Conservation (phyloP, 2,888 invertebrate species). For the Temnothorax unifasciatus region DNA sequence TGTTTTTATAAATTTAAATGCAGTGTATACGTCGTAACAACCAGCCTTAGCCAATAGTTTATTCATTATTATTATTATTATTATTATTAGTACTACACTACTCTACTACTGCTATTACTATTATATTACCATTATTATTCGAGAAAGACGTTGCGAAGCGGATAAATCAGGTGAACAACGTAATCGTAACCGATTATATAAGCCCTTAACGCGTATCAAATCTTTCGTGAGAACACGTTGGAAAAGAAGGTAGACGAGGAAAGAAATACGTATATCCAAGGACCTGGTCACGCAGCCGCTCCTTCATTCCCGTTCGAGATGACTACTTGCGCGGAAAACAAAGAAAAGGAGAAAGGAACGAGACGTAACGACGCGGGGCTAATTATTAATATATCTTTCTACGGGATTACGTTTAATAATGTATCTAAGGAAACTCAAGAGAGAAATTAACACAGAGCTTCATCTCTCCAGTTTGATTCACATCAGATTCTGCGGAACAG, state of each 20-base stretch:
- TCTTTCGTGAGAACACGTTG: constrained; percentile 54
- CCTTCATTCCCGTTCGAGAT: constrained; percentile 34
- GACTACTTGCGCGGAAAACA: constrained; percentile 50
- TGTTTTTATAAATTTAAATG: constrained; percentile 79
- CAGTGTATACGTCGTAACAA: constrained; percentile 73
- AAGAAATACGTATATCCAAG: constrained; percentile 36
- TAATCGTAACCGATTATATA: constrained; percentile 62
- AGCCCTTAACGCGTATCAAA: constrained; percentile 58
- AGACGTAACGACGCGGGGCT: constrained; percentile 56
- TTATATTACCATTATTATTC: constrained; percentile 46
- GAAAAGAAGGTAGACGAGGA: constrained; percentile 17
- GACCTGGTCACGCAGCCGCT: constrained; percentile 33
- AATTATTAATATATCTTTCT: constrained; percentile 63
- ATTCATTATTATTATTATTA: constrained; percentile 48
- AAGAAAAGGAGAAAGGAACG: constrained; percentile 60
- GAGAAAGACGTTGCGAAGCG: constrained; percentile 71
- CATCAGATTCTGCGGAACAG: constrained; percentile 75
- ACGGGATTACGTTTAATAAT: constrained; percentile 57
- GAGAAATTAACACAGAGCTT: constrained; percentile 39
- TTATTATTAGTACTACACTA: constrained; percentile 19
- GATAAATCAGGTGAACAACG: constrained; percentile 63
- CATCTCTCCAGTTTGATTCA: constrained; percentile 72
- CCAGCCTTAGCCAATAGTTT: constrained; percentile 76
- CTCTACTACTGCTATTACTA: constrained; percentile 17
- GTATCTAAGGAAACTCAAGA: constrained; percentile 63